These are phyloP conservation scores for Octopus bimaculoides DNA, from an alignment of 1,140 invertebrate species.

Conservation along the genomic window DNA sequence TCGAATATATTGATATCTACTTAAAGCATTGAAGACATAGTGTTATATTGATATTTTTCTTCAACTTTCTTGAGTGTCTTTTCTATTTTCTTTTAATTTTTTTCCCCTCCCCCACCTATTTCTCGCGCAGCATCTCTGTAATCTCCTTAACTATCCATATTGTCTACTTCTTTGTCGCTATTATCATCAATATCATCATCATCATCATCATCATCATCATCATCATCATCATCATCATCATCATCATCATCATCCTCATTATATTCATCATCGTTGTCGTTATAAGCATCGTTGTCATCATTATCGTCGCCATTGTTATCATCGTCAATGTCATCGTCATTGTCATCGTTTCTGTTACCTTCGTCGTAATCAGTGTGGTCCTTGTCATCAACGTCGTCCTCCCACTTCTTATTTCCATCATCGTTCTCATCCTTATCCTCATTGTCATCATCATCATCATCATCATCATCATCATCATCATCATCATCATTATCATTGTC, in stretches of 20 bases:
- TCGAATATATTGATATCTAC: too few relatives aligned
- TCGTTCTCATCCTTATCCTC: not conserved
- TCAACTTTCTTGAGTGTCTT: too few relatives aligned
- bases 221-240: conserved; percentile 16
- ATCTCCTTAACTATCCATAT: not conserved
- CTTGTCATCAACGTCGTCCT: not conserved
- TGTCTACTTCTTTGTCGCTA: not conserved
- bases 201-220: conserved; percentile 6
- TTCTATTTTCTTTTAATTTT: too few relatives aligned
- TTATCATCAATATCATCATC: not conserved
- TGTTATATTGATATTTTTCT: too few relatives aligned
- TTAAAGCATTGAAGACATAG: too few relatives aligned
- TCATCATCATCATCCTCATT: conserved; percentile 8
- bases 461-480: conserved; percentile 6
- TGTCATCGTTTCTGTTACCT: too few relatives aligned
- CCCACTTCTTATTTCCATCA: not conserved
- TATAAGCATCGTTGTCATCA: too few relatives aligned
- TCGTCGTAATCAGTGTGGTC: too few relatives aligned
- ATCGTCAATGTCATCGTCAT: conserved; percentile 1
- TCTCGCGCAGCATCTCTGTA: not conserved
- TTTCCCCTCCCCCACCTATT: not conserved
- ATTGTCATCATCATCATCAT: not conserved
- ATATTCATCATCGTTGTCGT: too few relatives aligned
- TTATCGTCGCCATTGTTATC: not conserved
- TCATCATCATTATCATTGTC: not conserved